phyloP scores from a whole-genome alignment of 2,888 invertebrate species.

The Halocaridina rubra region DNA sequence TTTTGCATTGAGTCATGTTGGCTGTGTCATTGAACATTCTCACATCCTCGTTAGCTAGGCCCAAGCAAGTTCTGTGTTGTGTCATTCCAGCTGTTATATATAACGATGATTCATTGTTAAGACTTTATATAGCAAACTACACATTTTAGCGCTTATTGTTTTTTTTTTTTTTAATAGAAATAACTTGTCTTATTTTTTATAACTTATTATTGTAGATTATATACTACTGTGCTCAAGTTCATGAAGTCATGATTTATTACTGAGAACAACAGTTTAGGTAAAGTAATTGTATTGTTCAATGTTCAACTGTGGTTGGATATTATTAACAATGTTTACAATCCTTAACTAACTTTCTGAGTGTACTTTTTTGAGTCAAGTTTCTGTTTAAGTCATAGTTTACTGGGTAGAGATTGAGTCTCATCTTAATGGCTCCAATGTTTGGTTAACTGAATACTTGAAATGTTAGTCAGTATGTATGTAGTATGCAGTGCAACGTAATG shows the following conservation, averaged over 20 bases:
- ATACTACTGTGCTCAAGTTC: constrained; percentile 52
- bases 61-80: constrained; percentile 46
- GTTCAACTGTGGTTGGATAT: too few relatives aligned
- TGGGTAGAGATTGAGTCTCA: constrained; percentile 39
- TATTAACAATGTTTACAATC: too few relatives aligned
- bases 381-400: too few relatives aligned
- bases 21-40: constrained; percentile 47
- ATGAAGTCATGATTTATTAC: constrained; percentile 36
- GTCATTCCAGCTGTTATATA: constrained; percentile 56
- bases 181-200: constrained; percentile 38
- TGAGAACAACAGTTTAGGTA: too few relatives aligned
- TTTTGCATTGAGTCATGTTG: constrained; percentile 37
- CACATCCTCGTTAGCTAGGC: constrained; percentile 48
- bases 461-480: constrained; percentile 40
- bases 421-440: constrained; percentile 37
- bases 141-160: too few relatives aligned
- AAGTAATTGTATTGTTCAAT: too few relatives aligned
- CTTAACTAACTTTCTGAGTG: too few relatives aligned
- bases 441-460: constrained; percentile 20
- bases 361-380: too few relatives aligned
- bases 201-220: constrained; percentile 36
- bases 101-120: constrained; percentile 35
- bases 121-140: too few relatives aligned
- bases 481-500: constrained; percentile 21
- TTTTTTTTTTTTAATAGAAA: not conserved